Evolutionary conservation across 2,888 invertebrate species (phyloP).

Genomic region (Philonicus albiceps): DNA sequence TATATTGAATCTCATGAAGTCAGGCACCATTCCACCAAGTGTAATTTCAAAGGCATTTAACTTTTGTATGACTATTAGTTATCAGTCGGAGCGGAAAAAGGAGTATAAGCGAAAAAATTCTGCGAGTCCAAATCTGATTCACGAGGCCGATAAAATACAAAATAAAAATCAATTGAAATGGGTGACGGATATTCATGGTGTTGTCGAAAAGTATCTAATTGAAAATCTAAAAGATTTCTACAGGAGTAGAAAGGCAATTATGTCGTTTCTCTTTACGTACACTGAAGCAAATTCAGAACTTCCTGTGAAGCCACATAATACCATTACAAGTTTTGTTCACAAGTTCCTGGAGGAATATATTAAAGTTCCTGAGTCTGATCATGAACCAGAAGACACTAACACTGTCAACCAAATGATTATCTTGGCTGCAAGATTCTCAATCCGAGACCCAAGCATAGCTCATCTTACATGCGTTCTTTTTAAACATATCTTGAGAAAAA

Average conservation of each 20-base stretch:
- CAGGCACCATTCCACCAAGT: slow-evolving; percentile 57
- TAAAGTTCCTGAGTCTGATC: slow-evolving; percentile 52
- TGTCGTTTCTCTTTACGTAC: slow-evolving; percentile 58
- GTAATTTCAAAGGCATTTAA: slow-evolving; percentile 59
- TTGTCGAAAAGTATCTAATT: slow-evolving; percentile 53
- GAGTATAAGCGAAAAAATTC: slow-evolving; percentile 34
- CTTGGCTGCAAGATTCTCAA: slow-evolving; percentile 56
- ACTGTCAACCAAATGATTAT: slow-evolving; percentile 60
- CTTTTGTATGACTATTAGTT: slow-evolving; percentile 56
- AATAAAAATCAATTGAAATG: slow-evolving; percentile 50
- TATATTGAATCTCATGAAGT: slow-evolving; percentile 54
- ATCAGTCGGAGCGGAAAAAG: slow-evolving; percentile 52
- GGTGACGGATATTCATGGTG: slow-evolving; percentile 55
- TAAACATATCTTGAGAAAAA: slow-evolving; percentile 52
- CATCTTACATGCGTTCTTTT: slow-evolving; percentile 52
- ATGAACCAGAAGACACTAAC: slow-evolving; percentile 57
- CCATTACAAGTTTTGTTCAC: slow-evolving; percentile 56
- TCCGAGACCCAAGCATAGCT: slow-evolving; percentile 56
- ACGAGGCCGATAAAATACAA: not conserved
- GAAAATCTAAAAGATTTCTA: slow-evolving; percentile 55
- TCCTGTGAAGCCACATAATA: slow-evolving; percentile 51
- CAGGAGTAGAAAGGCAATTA: slow-evolving; percentile 54
- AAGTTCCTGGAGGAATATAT: slow-evolving; percentile 56
- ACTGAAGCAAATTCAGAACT: slow-evolving; percentile 58
- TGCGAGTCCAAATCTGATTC: not conserved